phyloP scores from a whole-genome alignment of 2,113 vertebrate genomes.

The Eptatretus burgeri region DNA sequence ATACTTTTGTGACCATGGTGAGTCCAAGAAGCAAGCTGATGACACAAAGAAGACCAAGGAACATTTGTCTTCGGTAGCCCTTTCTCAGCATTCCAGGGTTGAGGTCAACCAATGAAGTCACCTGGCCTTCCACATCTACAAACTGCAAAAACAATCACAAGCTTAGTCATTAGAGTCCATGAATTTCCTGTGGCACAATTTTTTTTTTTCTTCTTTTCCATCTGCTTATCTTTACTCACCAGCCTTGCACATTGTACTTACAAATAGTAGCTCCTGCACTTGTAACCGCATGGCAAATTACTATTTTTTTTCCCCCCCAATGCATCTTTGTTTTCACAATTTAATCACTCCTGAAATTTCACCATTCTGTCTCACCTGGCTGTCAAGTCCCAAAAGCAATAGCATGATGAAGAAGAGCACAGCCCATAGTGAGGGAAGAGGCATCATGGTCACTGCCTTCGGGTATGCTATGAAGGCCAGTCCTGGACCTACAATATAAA shows the following conservation, averaged over 20 bases:
- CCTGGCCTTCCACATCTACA: conserved; percentile 99
- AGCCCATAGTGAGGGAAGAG: conserved; percentile 65
- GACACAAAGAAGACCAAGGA: conserved; percentile 68
- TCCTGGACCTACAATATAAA: conserved; percentile 30
- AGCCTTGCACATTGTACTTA: no score
- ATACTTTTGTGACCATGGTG: conserved; percentile 81
- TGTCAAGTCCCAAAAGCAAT: conserved; percentile 64
- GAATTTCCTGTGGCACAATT: no score
- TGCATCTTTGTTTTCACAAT: no score
- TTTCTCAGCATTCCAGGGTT: conserved; percentile 90
- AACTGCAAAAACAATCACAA: conserved; percentile 26
- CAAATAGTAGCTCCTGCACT: no score
- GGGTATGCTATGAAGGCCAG: conserved; percentile 89
- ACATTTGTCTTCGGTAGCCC: conserved; percentile 90
- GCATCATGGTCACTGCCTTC: conserved; percentile 83
- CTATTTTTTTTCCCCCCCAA: no score
- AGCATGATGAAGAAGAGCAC: conserved; percentile 94
- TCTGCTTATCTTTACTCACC: no score
- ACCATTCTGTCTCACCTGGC: conserved; percentile 27
- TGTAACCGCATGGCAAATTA: no score
- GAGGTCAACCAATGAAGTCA: conserved; percentile 96
- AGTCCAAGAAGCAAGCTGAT: conserved; percentile 93
- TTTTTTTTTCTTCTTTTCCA: no score
- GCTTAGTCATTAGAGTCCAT: no score
- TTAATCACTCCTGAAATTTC: no score